Evolutionary conservation across 1,140 invertebrate genomes (phyloP), one percentile per base, ranked within the genome.

Genomic region (Formica selysi): DNA sequence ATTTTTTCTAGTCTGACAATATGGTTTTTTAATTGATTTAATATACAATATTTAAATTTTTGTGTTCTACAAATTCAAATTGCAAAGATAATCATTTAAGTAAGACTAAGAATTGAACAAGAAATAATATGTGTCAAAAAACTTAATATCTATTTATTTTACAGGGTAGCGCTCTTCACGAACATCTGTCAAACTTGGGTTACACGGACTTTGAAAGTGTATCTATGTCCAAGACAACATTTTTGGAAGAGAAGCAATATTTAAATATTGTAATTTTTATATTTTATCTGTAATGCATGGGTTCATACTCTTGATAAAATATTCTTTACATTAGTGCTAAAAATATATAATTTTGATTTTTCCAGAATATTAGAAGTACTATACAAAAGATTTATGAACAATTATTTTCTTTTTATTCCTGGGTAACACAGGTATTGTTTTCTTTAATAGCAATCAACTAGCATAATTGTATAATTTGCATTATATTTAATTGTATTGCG

Each of bases 171-270:
- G 92, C 93, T 61, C 81, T 95, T 41, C 88, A 95, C 22, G 80
- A 91, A 90, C 90, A 91, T 73, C 85, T 95, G 36, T 80, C 79
- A 16, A 76, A 92, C 57, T 90, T 93, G 68, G 94, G 94, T 29
- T 95, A 91, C n/a, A 92, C 78, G 3, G 91, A 95, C 85, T 95
- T 94, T 89, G 92, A 94, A 90, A 92, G 85, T 70, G 78, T 90
- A 32, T 51, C 85, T 5, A 48, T 90, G 78, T 59, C 84, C 2
- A 91, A 85, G 84, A 73, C 13, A 59, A 51, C 85, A 57, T 38
- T 71, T 38, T 32, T 59, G 16, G 65, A 54, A 44, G 29, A 73
- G 29, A 67, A 70, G 4, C 54, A 32, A 36, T 85, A 32, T 71
- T 85, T 59, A 41, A 65, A 71, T 44, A 67, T 67, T n/a, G 67